Conservation (phyloP, 2,113 vertebrate genomes). For the Datnioides undecimradiatus region DNA sequence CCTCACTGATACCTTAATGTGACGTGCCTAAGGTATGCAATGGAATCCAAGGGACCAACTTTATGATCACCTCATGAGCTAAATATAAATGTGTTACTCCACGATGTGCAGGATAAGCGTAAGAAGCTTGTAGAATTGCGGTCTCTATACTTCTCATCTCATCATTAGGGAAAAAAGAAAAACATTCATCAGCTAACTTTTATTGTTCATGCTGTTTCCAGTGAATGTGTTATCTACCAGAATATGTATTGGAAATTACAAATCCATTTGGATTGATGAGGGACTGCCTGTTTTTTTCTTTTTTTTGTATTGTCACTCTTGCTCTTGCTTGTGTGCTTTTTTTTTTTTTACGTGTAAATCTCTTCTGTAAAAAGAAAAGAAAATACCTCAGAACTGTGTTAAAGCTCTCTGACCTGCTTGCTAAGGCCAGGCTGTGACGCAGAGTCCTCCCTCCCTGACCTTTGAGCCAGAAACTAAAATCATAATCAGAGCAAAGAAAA, state of each 20-base stretch:
- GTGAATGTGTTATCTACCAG: slow-evolving; percentile 74
- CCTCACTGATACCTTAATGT: slow-evolving; percentile 62
- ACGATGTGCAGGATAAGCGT: slow-evolving; percentile 69
- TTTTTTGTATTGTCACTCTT: slow-evolving; percentile 55
- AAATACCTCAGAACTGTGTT: slow-evolving; percentile 87
- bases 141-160: slow-evolving; percentile 63
- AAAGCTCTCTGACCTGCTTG: slow-evolving; percentile 76
- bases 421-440: slow-evolving; percentile 72
- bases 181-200: slow-evolving; percentile 50
- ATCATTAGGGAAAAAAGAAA: slow-evolving; percentile 32
- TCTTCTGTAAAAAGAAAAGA: slow-evolving; percentile 80
- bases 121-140: slow-evolving; percentile 65
- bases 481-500: slow-evolving; percentile 73
- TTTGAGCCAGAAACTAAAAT: slow-evolving; percentile 68
- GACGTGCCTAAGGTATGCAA: slow-evolving; percentile 63
- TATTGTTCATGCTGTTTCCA: slow-evolving; percentile 70
- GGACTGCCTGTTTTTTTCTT: slow-evolving; percentile 72
- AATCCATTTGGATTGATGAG: slow-evolving; percentile 76
- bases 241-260: slow-evolving; percentile 66
- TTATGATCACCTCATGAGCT: slow-evolving; percentile 84
- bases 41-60: slow-evolving; percentile 80
- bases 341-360: slow-evolving; percentile 67
- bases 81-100: slow-evolving; percentile 70
- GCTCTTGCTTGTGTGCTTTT: slow-evolving; percentile 68
- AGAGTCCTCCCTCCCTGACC: slow-evolving; percentile 66